phyloP scores from a whole-genome alignment of 2,888 invertebrate genomes.

The Tenthredo scrophulariae region DNA sequence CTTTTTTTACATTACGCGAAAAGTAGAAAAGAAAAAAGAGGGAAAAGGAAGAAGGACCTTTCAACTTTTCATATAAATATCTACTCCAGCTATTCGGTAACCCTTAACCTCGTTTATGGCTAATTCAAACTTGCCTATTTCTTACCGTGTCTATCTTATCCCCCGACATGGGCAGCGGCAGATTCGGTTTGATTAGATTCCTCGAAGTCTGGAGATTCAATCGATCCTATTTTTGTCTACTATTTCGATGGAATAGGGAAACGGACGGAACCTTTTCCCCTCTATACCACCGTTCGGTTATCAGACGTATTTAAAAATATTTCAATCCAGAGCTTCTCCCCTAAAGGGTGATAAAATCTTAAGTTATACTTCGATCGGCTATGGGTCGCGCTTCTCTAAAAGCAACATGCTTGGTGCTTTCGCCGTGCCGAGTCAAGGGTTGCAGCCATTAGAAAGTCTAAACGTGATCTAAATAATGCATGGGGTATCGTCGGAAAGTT shows the following conservation, averaged over 20 bases:
- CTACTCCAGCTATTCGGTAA: not conserved
- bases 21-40: not conserved
- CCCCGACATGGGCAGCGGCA: not conserved
- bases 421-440: constrained; percentile 45
- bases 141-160: constrained; percentile 1
- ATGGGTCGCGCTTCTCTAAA: not conserved
- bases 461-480: constrained; percentile 53
- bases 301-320: not conserved
- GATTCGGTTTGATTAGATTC: constrained; percentile 33
- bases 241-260: constrained; percentile 5
- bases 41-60: not conserved
- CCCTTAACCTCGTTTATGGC: not conserved
- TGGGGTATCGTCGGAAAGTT: constrained; percentile 50
- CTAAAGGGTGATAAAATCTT: not conserved
- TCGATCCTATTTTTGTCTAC: not conserved
- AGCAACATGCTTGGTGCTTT: not conserved
- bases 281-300: not conserved
- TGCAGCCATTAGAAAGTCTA: constrained; percentile 52
- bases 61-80: constrained; percentile 42
- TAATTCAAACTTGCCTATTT: constrained; percentile 19
- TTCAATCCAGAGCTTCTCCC: not conserved
- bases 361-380: not conserved
- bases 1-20: not conserved
- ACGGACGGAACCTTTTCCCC: not conserved
- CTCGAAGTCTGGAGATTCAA: constrained; percentile 25